Evolutionary conservation across 35 echinoderm and acorn worm species (phyloP).

Genomic region (Anneissia japonica): DNA sequence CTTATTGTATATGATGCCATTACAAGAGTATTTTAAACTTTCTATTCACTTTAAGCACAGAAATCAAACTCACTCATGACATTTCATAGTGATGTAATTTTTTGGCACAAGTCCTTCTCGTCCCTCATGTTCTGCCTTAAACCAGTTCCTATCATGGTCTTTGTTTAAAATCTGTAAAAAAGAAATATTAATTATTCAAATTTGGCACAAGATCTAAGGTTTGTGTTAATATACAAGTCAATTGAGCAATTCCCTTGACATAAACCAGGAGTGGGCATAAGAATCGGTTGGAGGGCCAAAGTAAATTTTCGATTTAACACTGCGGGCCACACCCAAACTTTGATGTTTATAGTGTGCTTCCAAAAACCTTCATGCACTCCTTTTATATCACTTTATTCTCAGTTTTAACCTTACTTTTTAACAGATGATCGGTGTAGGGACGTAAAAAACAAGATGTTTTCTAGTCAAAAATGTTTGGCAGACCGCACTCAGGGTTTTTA

Average conservation of each 20-base stretch:
- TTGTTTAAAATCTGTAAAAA: slow-evolving; percentile 33
- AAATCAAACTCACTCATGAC: slow-evolving; percentile 30
- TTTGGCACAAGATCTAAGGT: background rate
- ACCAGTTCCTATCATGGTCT: slow-evolving; percentile 59
- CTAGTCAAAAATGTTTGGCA: no score
- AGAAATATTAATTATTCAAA: background rate
- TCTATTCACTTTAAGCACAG: no score
- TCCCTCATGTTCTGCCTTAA: slow-evolving; percentile 45
- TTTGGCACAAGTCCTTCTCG: slow-evolving; percentile 44
- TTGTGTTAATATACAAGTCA: background rate
- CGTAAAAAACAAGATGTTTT: no score
- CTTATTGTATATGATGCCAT: no score
- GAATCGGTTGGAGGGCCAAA: background rate
- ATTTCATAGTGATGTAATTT: slow-evolving; percentile 45
- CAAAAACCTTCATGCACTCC: no score
- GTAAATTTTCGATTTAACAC: background rate
- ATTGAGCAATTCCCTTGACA: background rate
- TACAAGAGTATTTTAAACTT: no score
- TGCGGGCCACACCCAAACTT: no score
- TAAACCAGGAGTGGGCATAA: background rate
- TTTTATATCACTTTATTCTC: no score
- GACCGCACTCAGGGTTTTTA: no score
- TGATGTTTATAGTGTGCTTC: background rate
- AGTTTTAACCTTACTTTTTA: no score
- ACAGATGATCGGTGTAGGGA: no score